Base-by-base conservation (phyloP, 2,888 invertebrate genomes). In the Aphidius colemani region DNA sequence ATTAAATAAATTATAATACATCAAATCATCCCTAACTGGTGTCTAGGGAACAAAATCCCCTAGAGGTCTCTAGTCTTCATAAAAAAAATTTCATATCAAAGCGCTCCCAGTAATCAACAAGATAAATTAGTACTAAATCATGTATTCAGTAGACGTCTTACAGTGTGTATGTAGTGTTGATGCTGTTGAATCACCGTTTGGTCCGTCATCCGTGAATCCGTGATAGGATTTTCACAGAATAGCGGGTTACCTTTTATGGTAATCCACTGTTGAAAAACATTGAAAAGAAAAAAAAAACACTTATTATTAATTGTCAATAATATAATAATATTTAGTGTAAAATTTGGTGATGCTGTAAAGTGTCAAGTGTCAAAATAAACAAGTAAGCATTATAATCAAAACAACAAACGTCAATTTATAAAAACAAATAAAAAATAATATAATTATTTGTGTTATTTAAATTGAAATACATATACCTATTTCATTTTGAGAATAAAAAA, bases 201-300 rank as follows among this genome's bases (percentile, higher is more conserved):
- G 5, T 30, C 30, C 30, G 30, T 30, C 30, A 30, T 30, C 30
- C 30, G 5, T 18, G 13, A 18, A 18, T 18, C 13, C 13, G 30
- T 30, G 30, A 30, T 30, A 30, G 56, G 18, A 39, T 46, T 46
- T 68, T 62, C 66, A 65, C 45, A 57, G 65, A 68, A 67, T 67
- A 66, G 67, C 75, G 75, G 80, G 74, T 80, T 78, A 72, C 80
- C 80, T 78, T 81, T 80, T 81, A 81, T 80, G 80, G 80, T 77
- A 75, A 81, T 81, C 75, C 70, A 66, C 68, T 30, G 30, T 30
- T 59, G 46, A 64, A 65, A 67, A 64, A 61, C 56, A 66, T 65
- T 59, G 67, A 68, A 69, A 66, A 67, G 60, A 66, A 66, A 60
- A 60, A 61, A 63, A 46, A 46, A 57, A 45, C 10, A 18, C 39